Evolutionary conservation across 2,888 invertebrate genomes (phyloP).

Genomic region (Drosophila paranaensis): DNA sequence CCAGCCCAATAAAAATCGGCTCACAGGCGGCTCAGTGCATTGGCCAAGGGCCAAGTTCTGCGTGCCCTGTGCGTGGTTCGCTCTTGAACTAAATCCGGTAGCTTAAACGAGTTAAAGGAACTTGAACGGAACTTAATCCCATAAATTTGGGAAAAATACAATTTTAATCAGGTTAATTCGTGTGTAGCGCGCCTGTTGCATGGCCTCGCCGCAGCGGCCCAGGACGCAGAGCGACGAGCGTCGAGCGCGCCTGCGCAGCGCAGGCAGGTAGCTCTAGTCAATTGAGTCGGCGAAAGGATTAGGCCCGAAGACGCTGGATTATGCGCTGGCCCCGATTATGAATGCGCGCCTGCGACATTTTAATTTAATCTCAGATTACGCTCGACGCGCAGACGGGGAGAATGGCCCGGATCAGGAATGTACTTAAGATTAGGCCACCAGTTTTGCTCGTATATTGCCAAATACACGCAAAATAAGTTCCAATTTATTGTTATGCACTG

Average conservation of each 20-base stretch:
- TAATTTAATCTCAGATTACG: conserved; percentile 80
- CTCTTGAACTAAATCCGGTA: conserved; percentile 80
- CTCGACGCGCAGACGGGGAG: conserved; percentile 47
- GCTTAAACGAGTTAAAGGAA: conserved; percentile 83
- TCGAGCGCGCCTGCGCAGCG: not conserved
- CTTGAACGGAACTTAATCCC: conserved; percentile 81
- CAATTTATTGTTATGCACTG: conserved; percentile 57
- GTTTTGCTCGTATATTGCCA: conserved; percentile 75
- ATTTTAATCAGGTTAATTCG: conserved; percentile 82
- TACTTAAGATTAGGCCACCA: conserved; percentile 61
- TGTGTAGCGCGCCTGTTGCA: conserved; percentile 66
- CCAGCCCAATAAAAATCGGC: conserved; percentile 77
- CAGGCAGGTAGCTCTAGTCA: conserved; percentile 43
- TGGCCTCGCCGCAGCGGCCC: conserved; percentile 18
- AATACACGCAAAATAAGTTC: conserved; percentile 55
- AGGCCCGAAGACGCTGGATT: conserved; percentile 47
- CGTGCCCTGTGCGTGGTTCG: conserved; percentile 5
- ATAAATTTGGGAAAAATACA: conserved; percentile 81
- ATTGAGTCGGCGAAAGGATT: conserved; percentile 57
- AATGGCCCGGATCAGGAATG: conserved; percentile 59
- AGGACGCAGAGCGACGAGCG: not conserved
- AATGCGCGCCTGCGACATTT: conserved; percentile 79
- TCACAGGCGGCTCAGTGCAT: conserved; percentile 48
- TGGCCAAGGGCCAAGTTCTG: conserved; percentile 3
- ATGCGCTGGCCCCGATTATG: conserved; percentile 61